Evolutionary conservation across 2,797 vertebrate species (phyloP), one percentile per base, ranked within the genome.

Genomic region (Pelodytes ibericus): DNA sequence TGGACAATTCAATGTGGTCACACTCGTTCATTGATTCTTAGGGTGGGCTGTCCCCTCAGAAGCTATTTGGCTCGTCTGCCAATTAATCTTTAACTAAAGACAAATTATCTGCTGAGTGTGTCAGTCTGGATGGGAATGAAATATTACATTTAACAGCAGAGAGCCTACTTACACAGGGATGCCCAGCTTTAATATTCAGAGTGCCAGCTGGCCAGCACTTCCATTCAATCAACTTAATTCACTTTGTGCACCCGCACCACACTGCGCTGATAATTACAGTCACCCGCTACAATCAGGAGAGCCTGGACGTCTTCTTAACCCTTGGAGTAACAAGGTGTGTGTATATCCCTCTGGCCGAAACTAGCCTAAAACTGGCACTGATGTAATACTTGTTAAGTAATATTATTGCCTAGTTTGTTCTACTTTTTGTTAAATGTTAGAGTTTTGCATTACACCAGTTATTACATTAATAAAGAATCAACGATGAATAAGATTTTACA

Each of bases 201-300:
- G 69, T 61, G 26, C 63, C 72, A 67, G 72, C 72, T 67, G 62
- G 72, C 53, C 53, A 60, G 39, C 16, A 36, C 36, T 41, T 44
- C 1, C 63, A 60, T 30, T 59, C 53, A 57, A 57, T 58, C 49
- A 31, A 30, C 24, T 67, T 58, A 44, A 49, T 74, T 60, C 41
- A 51, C 49, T 51, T 47, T 33, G 24, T 30, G 51, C 13, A 65
- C 24, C 24, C 13, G 47, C 24, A 58, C 44, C 36, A 58, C 62
- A 66, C 72, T 36, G 24, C 10, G 31, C 51, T 66, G n/a, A 7
- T 41, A 59, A 49, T 67, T 67, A 60, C 25, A 41, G 56, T 11
- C 56, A 36, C 49, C 49, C 49, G n/a, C 49, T 22, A 7, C 4
- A 26, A 57, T 9, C 24, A 13, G 53, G 24, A 20, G 7, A 30